These are phyloP conservation scores for Phalacrocorax carbo DNA, from an alignment of 2,113 vertebrate genomes.

Conservation along the genomic window DNA sequence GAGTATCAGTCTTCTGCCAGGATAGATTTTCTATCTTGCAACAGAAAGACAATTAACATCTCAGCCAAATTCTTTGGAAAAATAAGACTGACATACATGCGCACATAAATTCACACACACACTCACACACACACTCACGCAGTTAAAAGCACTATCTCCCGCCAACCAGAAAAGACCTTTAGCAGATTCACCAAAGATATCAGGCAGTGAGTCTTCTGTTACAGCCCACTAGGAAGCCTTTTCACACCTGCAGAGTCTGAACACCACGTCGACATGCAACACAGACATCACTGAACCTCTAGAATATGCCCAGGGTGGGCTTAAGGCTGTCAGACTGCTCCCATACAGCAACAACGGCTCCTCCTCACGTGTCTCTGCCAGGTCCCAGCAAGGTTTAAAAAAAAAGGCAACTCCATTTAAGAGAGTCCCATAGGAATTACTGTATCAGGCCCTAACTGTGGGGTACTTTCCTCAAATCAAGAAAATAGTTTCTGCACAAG, in stretches of 20 bases:
- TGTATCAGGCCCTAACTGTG: conserved; percentile 30
- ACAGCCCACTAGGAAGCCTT: conserved; percentile 21
- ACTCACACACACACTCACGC: neutral
- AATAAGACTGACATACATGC: neutral
- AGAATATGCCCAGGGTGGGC: conserved; percentile 39
- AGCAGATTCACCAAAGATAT: neutral
- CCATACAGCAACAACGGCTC: conserved; percentile 43
- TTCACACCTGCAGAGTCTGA: conserved; percentile 19
- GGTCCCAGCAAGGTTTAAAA: neutral
- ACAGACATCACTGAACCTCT: neutral
- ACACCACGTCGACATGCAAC: neutral
- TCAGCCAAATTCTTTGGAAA: conserved; percentile 51
- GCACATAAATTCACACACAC: neutral
- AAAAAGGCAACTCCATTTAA: neutral
- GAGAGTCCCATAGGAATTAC: conserved; percentile 7
- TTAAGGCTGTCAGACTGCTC: conserved; percentile 66
- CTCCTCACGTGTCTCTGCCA: conserved; percentile 27
- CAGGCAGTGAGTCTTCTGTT: neutral
- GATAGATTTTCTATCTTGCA: conserved; percentile 16
- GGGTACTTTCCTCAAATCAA: conserved; percentile 29
- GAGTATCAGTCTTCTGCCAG: neutral
- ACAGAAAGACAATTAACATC: conserved; percentile 18
- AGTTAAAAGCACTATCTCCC: neutral
- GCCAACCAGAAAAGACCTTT: neutral
- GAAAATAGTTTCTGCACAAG: conserved; percentile 60